Evolutionary conservation across 2,113 vertebrate species (phyloP).

Genomic region (Mirza zaza): DNA sequence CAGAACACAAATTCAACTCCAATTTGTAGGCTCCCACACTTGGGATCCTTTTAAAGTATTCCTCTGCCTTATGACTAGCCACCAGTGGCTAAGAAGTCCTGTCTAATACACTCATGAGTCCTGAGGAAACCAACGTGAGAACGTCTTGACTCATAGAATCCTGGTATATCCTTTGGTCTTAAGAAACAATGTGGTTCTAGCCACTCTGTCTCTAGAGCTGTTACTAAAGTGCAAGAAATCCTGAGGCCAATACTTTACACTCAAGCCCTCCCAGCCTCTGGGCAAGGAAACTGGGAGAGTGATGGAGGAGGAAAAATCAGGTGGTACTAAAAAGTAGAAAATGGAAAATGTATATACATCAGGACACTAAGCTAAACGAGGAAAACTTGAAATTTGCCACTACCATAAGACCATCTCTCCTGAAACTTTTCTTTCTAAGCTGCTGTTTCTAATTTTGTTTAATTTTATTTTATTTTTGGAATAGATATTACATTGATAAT

Average conservation of each 20-base stretch:
- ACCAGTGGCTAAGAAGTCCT: neutral
- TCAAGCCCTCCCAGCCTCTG: neutral
- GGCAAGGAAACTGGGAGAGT: neutral
- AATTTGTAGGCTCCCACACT: neutral
- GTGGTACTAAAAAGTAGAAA: neutral
- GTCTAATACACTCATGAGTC: neutral
- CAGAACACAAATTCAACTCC: neutral
- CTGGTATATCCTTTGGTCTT: neutral
- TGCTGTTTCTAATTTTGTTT: neutral
- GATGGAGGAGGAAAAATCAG: neutral
- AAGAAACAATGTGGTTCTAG: neutral
- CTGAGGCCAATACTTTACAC: neutral
- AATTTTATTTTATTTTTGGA: neutral
- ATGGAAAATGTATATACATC: neutral
- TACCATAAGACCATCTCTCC: neutral
- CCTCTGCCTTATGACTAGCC: neutral
- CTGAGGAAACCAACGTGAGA: neutral
- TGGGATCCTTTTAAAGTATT: neutral
- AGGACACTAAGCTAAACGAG: neutral
- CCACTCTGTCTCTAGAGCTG: neutral
- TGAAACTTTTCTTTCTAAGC: slow-evolving; percentile 15
- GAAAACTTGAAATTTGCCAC: neutral
- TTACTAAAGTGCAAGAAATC: neutral
- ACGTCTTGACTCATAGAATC: neutral
- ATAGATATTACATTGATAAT: neutral